Evolutionary conservation across 2,888 invertebrate species (phyloP), one percentile per base, ranked within the genome.

Genomic region (Cheilosia urbana): DNA sequence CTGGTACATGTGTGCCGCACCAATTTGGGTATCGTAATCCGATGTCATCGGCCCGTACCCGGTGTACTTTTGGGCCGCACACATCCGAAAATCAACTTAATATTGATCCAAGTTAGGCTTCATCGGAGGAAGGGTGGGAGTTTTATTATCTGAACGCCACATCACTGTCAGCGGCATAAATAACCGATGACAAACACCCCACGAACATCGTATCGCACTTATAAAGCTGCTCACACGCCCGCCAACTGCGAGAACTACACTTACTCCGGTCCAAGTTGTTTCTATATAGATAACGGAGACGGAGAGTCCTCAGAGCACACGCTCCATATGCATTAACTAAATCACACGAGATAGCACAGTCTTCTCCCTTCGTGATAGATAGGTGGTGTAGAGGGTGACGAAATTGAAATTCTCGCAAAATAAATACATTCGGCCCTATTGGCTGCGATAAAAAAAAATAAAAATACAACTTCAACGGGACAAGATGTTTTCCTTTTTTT

Each of bases 1-100:
- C 21, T 17, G 15, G 45, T 34, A n/a, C 68, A 60, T 60, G 62
- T 72, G 71, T 53, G 34, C 60, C 53, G 53, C 69, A 68, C 24
- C 47, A 79, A 84, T 75, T 84, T 79, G 75, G 73, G 53, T 69
- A 65, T 69, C 83, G 83, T 83, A 78, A 78, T 83, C 34, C 66
- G 49, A 77, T 83, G 78, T 78, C 77, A 72, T 73, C 78, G 77
- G 65, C 19, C 49, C 63, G 30, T 21, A 27, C 2, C 15, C 47
- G 63, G 73, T 45, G 60, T 53, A 60, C 73, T 65, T 60, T 72
- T 71, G 53, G 71, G 15, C 63, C 57, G 58, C 62, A 27, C n/a
- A 13, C 66, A 66, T 65, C 49, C 76, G 60, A 42, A 82, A 77
- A 73, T 66, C 49, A 53, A 72, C 78, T 78, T 60, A 49, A 62